Evolutionary conservation across 2,797 vertebrate species (phyloP).

Genomic region (Rhynchonycteris naso): DNA sequence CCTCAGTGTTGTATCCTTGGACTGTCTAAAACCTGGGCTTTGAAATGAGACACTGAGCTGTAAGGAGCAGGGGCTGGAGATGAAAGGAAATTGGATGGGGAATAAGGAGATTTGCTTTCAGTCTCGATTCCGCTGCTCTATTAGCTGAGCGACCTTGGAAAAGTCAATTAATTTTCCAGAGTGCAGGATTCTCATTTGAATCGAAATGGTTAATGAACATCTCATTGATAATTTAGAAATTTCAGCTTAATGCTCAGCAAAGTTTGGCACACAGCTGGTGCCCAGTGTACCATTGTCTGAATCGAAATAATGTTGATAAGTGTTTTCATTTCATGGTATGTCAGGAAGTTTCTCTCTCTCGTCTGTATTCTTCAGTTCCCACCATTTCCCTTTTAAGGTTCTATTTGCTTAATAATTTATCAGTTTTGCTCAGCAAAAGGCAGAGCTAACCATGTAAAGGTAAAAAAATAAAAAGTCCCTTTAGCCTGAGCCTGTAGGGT

Average conservation of each 20-base stretch:
- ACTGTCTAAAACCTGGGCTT: not conserved
- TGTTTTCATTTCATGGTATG: slow-evolving; percentile 14
- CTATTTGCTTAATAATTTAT: slow-evolving; percentile 64
- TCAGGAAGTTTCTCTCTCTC: not conserved
- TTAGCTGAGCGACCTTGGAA: not conserved
- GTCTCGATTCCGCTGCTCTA: not conserved
- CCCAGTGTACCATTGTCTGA: not conserved
- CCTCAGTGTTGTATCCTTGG: not conserved
- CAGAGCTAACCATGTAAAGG: slow-evolving; percentile 52
- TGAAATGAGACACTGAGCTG: not conserved
- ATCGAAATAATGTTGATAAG: slow-evolving; percentile 22
- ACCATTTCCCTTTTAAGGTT: slow-evolving; percentile 61
- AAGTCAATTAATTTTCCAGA: not conserved
- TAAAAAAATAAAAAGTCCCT: slow-evolving; percentile 48
- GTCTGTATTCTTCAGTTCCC: not conserved
- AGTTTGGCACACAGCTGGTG: not conserved
- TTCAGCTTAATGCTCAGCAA: not conserved
- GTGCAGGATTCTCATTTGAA: not conserved
- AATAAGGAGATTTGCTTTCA: slow-evolving; percentile 17
- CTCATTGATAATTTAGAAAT: slow-evolving; percentile 3
- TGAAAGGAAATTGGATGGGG: not conserved
- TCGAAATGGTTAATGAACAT: not conserved
- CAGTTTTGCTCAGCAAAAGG: slow-evolving; percentile 56
- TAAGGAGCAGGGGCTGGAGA: not conserved
- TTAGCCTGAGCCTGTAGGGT: slow-evolving; percentile 1